A percentile compares a stretch with the other conserved stretches of the same genome.
phyloP scores from a whole-genome alignment of 30 jellyfish, hydroid and myxozoan species.

The Hydra vulgaris region DNA sequence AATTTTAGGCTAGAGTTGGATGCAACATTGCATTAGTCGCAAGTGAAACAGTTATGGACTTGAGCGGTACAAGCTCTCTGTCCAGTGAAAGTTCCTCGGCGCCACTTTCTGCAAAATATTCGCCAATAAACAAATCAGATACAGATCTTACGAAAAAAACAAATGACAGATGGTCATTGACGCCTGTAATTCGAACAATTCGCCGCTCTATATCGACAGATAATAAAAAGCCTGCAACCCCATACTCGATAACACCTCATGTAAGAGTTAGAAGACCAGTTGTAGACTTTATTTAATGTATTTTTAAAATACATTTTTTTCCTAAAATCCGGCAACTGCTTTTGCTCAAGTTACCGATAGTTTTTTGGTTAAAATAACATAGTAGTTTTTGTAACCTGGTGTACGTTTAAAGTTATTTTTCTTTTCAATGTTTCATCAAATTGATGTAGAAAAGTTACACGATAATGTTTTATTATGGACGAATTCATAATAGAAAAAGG shows the following conservation, averaged over 20 bases:
- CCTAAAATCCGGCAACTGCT: neutral
- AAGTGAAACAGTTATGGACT: neutral
- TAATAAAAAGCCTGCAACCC: neutral
- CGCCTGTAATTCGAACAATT: neutral
- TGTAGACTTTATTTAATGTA: neutral
- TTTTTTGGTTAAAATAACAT: no score
- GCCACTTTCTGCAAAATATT: neutral
- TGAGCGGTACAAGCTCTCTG: neutral
- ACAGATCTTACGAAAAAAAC: neutral
- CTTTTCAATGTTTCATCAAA: no score
- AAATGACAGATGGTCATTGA: neutral
- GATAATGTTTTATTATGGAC: no score
- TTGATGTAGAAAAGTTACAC: no score
- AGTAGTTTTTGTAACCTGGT: no score
- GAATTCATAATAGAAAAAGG: no score
- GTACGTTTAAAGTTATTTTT: no score
- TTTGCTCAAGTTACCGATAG: no score
- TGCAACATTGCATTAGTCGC: neutral
- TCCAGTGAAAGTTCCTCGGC: neutral
- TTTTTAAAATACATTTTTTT: neutral
- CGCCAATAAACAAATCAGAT: neutral
- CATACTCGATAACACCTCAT: neutral
- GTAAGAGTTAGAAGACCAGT: neutral
- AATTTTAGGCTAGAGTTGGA: neutral
- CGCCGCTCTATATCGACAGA: neutral